Evolutionary conservation across 2,797 vertebrate genomes (phyloP).

Genomic region (Rhinella marina): DNA sequence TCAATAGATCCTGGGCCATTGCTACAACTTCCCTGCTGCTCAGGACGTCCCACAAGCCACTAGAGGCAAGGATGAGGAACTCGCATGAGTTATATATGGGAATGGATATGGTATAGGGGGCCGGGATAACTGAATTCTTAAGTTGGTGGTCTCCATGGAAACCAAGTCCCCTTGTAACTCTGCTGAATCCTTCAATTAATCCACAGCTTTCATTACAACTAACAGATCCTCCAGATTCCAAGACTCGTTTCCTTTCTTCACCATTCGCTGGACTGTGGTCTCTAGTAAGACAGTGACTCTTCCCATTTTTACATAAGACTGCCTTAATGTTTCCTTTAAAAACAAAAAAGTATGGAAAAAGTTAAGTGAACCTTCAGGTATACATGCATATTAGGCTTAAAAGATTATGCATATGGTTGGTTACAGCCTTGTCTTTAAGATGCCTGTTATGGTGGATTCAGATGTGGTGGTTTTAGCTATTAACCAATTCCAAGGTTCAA

Average conservation of each 20-base stretch:
- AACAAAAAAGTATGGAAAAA: conserved; percentile 30
- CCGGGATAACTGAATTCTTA: conserved; percentile 71
- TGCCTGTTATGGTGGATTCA: not conserved
- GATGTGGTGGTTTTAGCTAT: no score
- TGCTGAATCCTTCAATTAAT: conserved; percentile 68
- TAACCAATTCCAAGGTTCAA: no score
- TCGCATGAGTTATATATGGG: conserved; percentile 68
- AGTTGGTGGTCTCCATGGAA: conserved; percentile 69
- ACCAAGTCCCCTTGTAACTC: conserved; percentile 70
- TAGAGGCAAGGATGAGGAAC: conserved; percentile 73
- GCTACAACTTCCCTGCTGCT: conserved; percentile 69
- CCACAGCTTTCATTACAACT: conserved; percentile 65
- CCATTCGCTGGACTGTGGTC: conserved; percentile 70
- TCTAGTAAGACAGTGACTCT: conserved; percentile 70
- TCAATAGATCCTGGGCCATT: conserved; percentile 65
- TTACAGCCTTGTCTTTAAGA: not conserved
- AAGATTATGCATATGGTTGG: not conserved
- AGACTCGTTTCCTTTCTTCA: conserved; percentile 65
- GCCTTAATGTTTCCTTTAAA: conserved; percentile 70
- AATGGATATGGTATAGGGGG: conserved; percentile 67
- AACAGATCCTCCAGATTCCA: conserved; percentile 66
- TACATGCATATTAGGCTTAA: not conserved
- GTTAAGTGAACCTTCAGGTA: not conserved
- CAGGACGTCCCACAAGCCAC: conserved; percentile 72
- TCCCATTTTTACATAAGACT: conserved; percentile 73